Percentiles rank a stretch among this genome's conserved stretches.
These are phyloP conservation scores for Calidris pygmaea DNA, from an alignment of 2,113 vertebrate genomes.

Conservation along the genomic window DNA sequence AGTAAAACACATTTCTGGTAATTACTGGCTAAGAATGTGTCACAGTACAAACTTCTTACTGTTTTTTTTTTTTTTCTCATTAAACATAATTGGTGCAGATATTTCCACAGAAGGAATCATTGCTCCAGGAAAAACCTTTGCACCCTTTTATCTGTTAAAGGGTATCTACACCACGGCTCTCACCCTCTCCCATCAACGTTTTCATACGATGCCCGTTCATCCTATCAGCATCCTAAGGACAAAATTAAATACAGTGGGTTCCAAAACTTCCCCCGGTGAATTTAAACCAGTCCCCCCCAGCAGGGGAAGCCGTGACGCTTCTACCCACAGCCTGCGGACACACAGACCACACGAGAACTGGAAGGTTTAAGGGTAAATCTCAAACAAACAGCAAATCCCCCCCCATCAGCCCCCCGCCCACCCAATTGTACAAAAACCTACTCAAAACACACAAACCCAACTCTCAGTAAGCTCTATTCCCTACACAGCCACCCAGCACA, in stretches of 20 bases:
- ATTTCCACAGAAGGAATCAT: background rate
- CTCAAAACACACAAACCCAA: background rate
- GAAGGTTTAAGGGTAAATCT: background rate
- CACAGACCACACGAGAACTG: accelerated
- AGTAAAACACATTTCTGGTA: background rate
- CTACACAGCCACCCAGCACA: too few species aligned
- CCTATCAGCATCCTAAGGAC: background rate
- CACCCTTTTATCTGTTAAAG: background rate
- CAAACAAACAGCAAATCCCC: background rate
- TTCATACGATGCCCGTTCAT: background rate
- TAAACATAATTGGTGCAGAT: constrained; percentile 1
- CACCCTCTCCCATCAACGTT: accelerated
- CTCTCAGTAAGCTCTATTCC: too few species aligned
- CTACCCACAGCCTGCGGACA: background rate
- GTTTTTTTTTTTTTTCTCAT: background rate
- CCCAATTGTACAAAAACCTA: background rate
- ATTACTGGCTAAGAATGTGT: background rate
- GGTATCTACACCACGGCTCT: background rate
- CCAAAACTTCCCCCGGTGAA: background rate
- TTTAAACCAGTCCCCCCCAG: background rate
- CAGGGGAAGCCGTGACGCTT: too few species aligned
- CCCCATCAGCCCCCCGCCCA: background rate
- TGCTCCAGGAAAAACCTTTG: background rate
- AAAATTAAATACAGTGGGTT: background rate
- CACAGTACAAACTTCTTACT: background rate